Base-by-base conservation (phyloP, 2,113 vertebrate genomes). In the Pseudonaja textilis region DNA sequence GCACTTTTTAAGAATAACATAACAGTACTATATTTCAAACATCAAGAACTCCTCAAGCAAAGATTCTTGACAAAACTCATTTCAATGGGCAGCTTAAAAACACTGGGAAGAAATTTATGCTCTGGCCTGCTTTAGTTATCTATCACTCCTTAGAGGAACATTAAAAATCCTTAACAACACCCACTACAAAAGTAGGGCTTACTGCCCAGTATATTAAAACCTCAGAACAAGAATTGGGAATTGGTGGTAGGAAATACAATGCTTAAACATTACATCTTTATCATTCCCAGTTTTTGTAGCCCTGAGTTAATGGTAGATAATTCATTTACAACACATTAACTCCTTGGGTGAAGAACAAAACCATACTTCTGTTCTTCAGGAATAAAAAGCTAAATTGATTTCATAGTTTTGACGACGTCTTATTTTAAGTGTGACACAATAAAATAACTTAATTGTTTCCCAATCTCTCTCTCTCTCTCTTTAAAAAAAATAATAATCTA, bases 301-400 rank as follows among this genome's bases (percentile, higher is more conserved):
- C 97, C 97, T 95, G 95, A 93, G 93, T 96, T 98, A 98, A 98
- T 98, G 98, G 97, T 96, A 96, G 96, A 97, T 97, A 98, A 98
- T 98, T 97, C 98, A 98, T 98, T 98, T 98, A 97, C 97, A 98
- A 98, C 98, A 98, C 98, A 98, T 98, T 97, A 98, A 98, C 97
- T 97, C 96, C 96, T 96, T 96, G 97, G 98, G 98, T 98, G 98
- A 97, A 97, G 96, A 97, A 95, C 94, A 94, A 98, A 94, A 97
- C 96, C 96, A 96, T 89, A 95, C 97, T 96, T 97, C 97, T 97
- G 96, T 96, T 97, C 98, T 95, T 90, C 93, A 97, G 90, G 96
- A 96, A 97, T 97, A 96, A 97, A 97, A 97, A 96, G 95, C 89
- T 93, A 90, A 97, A 98, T 97, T 97, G 98, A 98, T 97, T 97